Evolutionary conservation across 2,888 invertebrate species (phyloP).

Genomic region (Hyposoter didymator): DNA sequence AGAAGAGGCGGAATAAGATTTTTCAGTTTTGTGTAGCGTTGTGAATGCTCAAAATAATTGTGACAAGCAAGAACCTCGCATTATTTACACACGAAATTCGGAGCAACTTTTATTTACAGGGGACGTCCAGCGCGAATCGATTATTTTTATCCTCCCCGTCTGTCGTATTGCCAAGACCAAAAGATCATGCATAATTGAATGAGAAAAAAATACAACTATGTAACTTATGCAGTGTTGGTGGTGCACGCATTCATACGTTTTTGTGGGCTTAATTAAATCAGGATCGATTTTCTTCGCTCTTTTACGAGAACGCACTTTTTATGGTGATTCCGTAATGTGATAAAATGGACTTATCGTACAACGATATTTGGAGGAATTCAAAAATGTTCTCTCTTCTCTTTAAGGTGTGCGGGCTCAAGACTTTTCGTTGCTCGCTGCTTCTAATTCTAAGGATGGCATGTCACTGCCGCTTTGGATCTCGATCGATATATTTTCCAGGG

Average conservation of each 20-base stretch:
- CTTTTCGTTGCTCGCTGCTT: slow-evolving; percentile 52
- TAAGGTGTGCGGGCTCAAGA: background rate
- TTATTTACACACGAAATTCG: slow-evolving; percentile 40
- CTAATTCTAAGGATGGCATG: slow-evolving; percentile 73
- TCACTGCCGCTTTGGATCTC: slow-evolving; percentile 75
- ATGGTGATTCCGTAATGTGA: background rate
- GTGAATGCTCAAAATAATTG: background rate
- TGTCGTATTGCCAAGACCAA: background rate
- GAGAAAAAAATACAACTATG: background rate
- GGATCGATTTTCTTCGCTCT: background rate
- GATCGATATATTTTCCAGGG: slow-evolving; percentile 74
- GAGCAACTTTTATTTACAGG: slow-evolving; percentile 42
- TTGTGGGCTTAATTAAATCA: background rate
- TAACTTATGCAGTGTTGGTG: background rate
- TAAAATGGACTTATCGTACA: slow-evolving; percentile 13
- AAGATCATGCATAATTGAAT: background rate
- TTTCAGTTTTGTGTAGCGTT: background rate
- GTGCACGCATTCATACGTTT: background rate
- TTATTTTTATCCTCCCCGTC: background rate
- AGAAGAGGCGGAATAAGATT: background rate
- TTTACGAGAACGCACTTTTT: background rate
- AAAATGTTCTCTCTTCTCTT: background rate
- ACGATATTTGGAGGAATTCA: slow-evolving; percentile 10
- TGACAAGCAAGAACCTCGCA: background rate
- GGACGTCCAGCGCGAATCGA: slow-evolving; percentile 31